Evolutionary conservation across 2,113 vertebrate species (phyloP), one percentile per base, ranked within the genome.

Genomic region (Pelobates fuscus): DNA sequence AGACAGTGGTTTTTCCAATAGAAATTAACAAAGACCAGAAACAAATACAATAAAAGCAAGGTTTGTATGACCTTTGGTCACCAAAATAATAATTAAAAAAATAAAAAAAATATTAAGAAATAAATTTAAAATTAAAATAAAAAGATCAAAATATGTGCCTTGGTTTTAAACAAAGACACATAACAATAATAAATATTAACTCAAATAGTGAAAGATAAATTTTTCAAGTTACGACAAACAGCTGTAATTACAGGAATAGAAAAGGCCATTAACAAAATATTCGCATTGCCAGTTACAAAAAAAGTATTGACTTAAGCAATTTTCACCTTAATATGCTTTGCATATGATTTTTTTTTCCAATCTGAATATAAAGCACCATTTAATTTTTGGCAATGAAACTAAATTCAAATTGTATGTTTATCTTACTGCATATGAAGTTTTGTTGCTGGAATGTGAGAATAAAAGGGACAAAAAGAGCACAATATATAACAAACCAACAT

Each of bases 221-320:
- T 95, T 98, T 98, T 98, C 95, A 98, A 97, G 95, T 98, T 98
- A 99, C 95, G 96, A 98, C 96, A 98, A 96, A 99, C 96, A 98
- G 94, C 95, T 96, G 94, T 98, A 94, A 95, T 95, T 95, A 98
- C 94, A 98, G 95, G 95, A 98, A 98, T 98, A 98, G 95, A 99
- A 98, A 99, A 99, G 94, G 96, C 95, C 94, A 93, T 98, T 99
- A 99, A 98, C 95, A 99, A 99, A 99, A 98, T 99, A 98, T 96
- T 98, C 94, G 93, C 96, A 98, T 98, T 98, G 96, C 96, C 97
- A 98, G 97, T 97, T 98, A 98, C 95, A 98, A 99, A 99, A 98
- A 72, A 75, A 97, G 93, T 96, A 93, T 95, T 90, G 91, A 96
- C 95, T 96, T 91, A 95, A 97, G 94, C 92, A 93, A 94, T 94